phyloP scores from a whole-genome alignment of 2,888 invertebrate genomes.

The Agonum fuliginosum region DNA sequence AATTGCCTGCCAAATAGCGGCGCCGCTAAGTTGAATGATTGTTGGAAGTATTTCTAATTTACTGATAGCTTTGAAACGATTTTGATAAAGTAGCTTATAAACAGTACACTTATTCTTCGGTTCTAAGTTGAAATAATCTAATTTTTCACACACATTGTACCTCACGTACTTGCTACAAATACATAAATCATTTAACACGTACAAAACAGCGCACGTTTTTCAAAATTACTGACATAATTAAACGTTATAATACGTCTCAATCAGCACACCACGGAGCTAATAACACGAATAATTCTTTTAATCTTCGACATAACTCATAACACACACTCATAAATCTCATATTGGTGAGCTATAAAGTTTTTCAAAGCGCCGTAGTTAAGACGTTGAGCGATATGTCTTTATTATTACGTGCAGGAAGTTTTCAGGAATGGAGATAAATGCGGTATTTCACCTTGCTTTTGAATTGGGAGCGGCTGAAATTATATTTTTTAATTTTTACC shows the following conservation, averaged over 20 bases:
- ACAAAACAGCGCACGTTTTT: slow-evolving; percentile 2
- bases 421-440: neutral
- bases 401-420: neutral
- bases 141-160: no score
- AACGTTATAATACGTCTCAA: slow-evolving; percentile 20
- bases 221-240: slow-evolving; percentile 20
- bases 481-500: no score
- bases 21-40: no score
- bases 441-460: no score
- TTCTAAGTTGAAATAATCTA: no score
- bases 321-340: slow-evolving; percentile 8
- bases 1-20: no score
- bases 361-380: slow-evolving; percentile 9
- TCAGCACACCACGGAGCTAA: slow-evolving; percentile 28
- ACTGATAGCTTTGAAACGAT: no score
- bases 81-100: no score
- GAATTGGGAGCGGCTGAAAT: no score
- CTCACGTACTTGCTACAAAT: no score
- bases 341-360: slow-evolving; percentile 7
- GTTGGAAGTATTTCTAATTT: no score
- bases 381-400: neutral
- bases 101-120: no score
- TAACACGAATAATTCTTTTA: slow-evolving; percentile 38
- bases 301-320: slow-evolving; percentile 20
- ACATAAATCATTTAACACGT: neutral